Evolutionary conservation across 1,140 invertebrate genomes (phyloP).

Genomic region (Acromyrmex echinatior): DNA sequence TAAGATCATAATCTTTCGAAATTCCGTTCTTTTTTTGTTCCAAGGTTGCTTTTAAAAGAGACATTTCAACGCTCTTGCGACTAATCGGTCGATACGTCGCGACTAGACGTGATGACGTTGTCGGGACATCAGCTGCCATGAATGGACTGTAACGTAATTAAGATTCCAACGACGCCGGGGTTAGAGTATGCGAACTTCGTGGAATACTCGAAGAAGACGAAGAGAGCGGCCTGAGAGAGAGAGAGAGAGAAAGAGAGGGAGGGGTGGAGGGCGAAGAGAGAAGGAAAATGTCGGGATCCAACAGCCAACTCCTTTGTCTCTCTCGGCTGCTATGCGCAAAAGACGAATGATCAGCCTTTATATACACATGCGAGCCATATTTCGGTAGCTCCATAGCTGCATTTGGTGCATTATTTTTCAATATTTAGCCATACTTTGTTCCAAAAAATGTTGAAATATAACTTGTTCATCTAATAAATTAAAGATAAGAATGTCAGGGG

Average conservation of each 20-base stretch:
- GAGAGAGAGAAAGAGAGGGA: too few relatives aligned
- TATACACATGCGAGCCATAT: conserved; percentile 38
- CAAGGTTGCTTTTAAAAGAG: not conserved
- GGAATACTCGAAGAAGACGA: conserved; percentile 15
- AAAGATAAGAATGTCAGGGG: too few relatives aligned
- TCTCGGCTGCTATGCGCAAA: conserved; percentile 69
- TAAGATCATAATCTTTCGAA: not conserved
- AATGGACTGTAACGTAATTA: conserved; percentile 81
- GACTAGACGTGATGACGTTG: conserved; percentile 55
- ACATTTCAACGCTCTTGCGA: conserved; percentile 39
- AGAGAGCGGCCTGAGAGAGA: conserved; percentile 2
- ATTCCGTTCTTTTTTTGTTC: not conserved
- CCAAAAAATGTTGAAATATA: not conserved
- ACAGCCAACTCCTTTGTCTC: conserved; percentile 72
- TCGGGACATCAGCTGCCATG: conserved; percentile 73
- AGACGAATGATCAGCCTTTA: conserved; percentile 50
- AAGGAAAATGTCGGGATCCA: conserved; percentile 1
- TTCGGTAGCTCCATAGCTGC: conserved; percentile 31
- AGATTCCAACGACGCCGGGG: conserved; percentile 76
- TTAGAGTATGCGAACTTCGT: conserved; percentile 60
- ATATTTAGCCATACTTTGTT: not conserved
- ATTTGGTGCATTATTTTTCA: too few relatives aligned
- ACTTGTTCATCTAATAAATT: not conserved
- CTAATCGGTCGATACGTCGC: conserved; percentile 44
- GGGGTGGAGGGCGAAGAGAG: not conserved